These are phyloP conservation scores for Epinephelus cyanopodus DNA, from an alignment of 2,113 vertebrate genomes.

Conservation along the genomic window DNA sequence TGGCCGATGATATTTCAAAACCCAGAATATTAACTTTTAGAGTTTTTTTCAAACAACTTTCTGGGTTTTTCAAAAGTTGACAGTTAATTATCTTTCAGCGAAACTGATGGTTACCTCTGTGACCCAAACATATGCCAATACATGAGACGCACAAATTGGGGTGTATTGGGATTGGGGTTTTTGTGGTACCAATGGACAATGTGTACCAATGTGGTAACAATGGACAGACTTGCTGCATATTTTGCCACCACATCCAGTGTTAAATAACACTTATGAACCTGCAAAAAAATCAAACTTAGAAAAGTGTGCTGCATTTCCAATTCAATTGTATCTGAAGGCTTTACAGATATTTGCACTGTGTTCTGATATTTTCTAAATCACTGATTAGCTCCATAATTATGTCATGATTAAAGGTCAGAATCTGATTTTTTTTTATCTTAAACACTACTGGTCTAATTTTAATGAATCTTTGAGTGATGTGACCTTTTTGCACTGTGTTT, in stretches of 20 bases:
- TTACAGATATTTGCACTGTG: neutral
- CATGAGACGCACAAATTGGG: too few relatives aligned
- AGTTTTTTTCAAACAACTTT: too few relatives aligned
- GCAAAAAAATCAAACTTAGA: too few relatives aligned
- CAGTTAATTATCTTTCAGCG: too few relatives aligned
- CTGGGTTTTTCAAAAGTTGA: too few relatives aligned
- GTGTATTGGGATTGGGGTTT: too few relatives aligned
- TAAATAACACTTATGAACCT: neutral
- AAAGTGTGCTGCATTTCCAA: neutral
- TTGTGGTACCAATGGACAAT: too few relatives aligned
- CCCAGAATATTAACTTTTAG: too few relatives aligned
- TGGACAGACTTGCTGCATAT: neutral
- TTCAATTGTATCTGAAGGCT: neutral
- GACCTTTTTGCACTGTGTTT: constrained; percentile 22
- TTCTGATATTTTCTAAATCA: neutral
- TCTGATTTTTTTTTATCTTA: neutral
- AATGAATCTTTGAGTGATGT: neutral
- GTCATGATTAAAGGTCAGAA: constrained; percentile 43
- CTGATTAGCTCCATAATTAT: neutral
- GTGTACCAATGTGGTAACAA: neutral
- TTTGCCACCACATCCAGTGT: neutral
- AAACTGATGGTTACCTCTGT: too few relatives aligned
- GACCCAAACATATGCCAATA: too few relatives aligned
- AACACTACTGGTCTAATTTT: neutral
- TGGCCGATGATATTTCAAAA: too few relatives aligned